Evolutionary conservation across 1,140 invertebrate genomes (phyloP).

Genomic region (Calliopsis andreniformis): DNA sequence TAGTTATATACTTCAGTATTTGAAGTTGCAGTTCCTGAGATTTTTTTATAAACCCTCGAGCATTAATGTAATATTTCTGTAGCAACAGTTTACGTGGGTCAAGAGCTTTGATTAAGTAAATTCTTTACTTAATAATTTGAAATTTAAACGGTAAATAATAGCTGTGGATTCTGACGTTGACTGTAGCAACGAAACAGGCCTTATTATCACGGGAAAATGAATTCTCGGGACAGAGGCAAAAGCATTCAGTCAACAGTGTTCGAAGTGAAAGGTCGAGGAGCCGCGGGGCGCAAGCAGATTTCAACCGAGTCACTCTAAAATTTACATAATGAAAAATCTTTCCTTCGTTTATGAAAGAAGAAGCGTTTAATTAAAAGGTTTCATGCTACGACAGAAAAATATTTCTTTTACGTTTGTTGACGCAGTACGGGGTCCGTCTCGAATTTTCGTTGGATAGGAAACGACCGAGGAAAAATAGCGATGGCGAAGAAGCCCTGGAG

Average conservation of each 20-base stretch:
- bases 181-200: neutral
- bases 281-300: neutral
- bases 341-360: neutral
- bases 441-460: neutral
- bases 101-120: too few relatives aligned
- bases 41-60: too few relatives aligned
- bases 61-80: too few relatives aligned
- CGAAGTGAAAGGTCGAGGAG: neutral
- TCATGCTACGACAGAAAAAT: neutral
- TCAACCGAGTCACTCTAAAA: neutral
- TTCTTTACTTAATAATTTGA: neutral
- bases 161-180: neutral
- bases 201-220: neutral
- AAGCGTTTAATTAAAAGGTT: slow-evolving; percentile 22
- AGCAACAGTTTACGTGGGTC: too few relatives aligned
- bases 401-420: slow-evolving; percentile 11
- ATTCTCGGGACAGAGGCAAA: neutral
- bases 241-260: neutral
- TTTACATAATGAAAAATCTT: slow-evolving; percentile 25
- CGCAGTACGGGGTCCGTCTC: neutral
- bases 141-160: neutral
- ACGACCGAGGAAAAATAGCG: neutral
- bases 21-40: too few relatives aligned
- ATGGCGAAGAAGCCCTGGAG: too few relatives aligned
- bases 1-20: neutral